Base-by-base conservation (phyloP, 2,113 vertebrate genomes). In the Cyphomyrus discorhynchus region DNA sequence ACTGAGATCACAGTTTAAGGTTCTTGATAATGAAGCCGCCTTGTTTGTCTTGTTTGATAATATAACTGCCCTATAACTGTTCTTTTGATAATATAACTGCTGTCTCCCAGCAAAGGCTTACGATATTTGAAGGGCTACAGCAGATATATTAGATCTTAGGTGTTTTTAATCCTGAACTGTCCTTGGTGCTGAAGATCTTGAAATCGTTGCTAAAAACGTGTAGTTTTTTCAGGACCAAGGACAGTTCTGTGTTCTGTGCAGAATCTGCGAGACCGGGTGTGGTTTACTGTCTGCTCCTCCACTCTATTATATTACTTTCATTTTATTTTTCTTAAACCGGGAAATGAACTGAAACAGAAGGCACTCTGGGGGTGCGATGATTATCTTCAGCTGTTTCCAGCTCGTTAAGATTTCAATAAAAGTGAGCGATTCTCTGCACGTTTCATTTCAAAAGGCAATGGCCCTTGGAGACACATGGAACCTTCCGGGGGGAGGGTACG, bases 381-480 rank as follows among this genome's bases (percentile, higher is more conserved):
- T 87, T 56, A 53, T 87, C 13, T 87, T 53, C 50, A 56, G 31
- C 49, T 24, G 47, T 87, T 87, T 52, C n/a, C 47, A 87, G 49
- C 85, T 87, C 85, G 15, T 87, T 87, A 87, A 53, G 85, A 87
- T 39, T 87, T 52, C 45, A 84, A 84, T 84, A 87, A 53, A 87
- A 35, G 42, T 53, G 85, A 52, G 85, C 2, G 27, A 35, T 39
- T 87, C 85, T 15, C 27, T 39, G 35, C 9, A 52, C 10, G 5
- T n/a, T n/a, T 87, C 50, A 52, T 87, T 52, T 39, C 50, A 87
- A 35, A 19, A 56, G 82, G 21, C 82, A 47, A 84, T 39, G 21
- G 42, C 46, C 7, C 45, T 84, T 84, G 39, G 39, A 84, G 39
- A 47, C 39, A 7, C 46, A 45, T 5, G 3, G 42, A 19, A 46